Evolutionary conservation across 1,140 invertebrate genomes (phyloP), one percentile per base, ranked within the genome.

Genomic region (Aplysia californica): DNA sequence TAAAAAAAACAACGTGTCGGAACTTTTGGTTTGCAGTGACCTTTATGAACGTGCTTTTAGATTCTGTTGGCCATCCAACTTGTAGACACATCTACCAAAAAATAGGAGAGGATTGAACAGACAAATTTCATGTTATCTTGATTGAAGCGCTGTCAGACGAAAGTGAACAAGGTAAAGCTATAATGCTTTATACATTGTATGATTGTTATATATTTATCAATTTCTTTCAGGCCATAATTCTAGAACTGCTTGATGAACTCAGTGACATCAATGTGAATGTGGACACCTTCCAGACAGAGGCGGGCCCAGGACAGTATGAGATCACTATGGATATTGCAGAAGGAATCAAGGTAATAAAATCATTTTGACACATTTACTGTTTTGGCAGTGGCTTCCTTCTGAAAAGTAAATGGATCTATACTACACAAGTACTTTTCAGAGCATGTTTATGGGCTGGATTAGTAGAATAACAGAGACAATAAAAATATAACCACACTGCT

Each of bases 291-390:
- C 35, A 39, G 41, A 26, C 74, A 3, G 74, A 75, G 65, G 36
- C 38, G 5, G 64, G 64, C 18, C 26, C 65, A n/a, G 74, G 74
- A 4, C 61, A 67, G 39, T 75, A 29, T 65, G 74, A 75, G 36
- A 0, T 75, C 3, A 75, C 64, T 21, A 21, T 75, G 1, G 64
- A 55, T 6, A 38, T 56, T 20, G 21, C 29, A 10, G 64, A 67
- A 5, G 74, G 64, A 21, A 67, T 68, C 23, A n/a, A 67, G 66
- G 66, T 68, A 68, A 4, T 3, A 33, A 31, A 33, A 61, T 50
- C n/a, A n/a, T 50, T 50, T n/a, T n/a, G n/a, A n/a, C n/a, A n/a
- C n/a, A n/a, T n/a, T n/a, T n/a, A n/a, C n/a, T n/a, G n/a, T n/a
- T n/a, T n/a, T n/a, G n/a, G n/a, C n/a, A n/a, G n/a, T n/a, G n/a